Percentiles rank a stretch among this genome's conserved stretches.
phyloP scores from a whole-genome alignment of 2,113 vertebrate species.

The Capreolus pygargus region DNA sequence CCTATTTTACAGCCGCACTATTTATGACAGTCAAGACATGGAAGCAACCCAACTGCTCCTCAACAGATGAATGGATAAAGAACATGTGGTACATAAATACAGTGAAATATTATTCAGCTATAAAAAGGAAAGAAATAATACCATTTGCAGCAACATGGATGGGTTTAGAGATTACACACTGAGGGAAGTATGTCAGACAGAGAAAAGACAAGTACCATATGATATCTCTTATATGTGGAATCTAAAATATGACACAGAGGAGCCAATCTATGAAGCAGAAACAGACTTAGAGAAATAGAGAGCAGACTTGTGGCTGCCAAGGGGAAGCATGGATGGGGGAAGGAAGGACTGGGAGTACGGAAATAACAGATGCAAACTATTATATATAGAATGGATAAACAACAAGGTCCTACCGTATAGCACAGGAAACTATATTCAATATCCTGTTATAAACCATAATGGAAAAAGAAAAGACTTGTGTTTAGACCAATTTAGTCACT shows the following conservation, averaged over 20 bases:
- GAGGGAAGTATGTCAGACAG: not conserved
- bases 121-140: not conserved
- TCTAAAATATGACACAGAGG: not conserved
- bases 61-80: not conserved
- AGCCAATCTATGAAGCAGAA: not conserved
- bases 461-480: not conserved
- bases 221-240: not conserved
- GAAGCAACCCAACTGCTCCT: not conserved
- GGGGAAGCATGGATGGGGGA: not conserved
- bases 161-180: not conserved
- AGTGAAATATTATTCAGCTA: not conserved
- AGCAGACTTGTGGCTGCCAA: not conserved
- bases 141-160: not conserved
- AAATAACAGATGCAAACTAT: not conserved
- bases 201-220: not conserved
- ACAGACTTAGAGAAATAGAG: not conserved
- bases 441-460: not conserved
- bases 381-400: not conserved
- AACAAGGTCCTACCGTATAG: not conserved
- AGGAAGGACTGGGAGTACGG: not conserved
- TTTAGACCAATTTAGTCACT: not conserved
- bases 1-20: not conserved
- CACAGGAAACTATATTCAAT: not conserved
- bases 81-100: not conserved
- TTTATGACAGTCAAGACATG: too few species aligned